Evolutionary conservation across 2,888 invertebrate genomes (phyloP), one percentile per base, ranked within the genome.

Genomic region (Salticus scenicus): DNA sequence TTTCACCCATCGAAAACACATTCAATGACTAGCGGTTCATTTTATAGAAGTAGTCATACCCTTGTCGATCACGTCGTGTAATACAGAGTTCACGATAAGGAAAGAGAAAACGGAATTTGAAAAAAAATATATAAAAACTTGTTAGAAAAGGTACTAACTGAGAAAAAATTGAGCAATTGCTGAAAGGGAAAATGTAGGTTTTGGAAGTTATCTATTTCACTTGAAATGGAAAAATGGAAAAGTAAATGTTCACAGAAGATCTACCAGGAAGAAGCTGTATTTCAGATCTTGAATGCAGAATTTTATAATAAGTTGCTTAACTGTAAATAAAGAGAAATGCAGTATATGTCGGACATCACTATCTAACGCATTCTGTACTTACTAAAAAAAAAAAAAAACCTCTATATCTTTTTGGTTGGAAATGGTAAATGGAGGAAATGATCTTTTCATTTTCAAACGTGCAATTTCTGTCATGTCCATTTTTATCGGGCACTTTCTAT

Each of bases 41-140:
- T 83, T 83, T 73, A 76, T 83, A 67, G 66, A 67, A 77, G 77
- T 57, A 77, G 83, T 77, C 77, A 77, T 47, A 31, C 72, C 17
- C 66, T 77, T 64, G 66, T 77, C 77, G 72, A 83, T 73, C 83
- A 83, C 77, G 73, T 77, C 27, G 24, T 7, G 51, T 30, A 64
- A 71, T 64, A 64, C 20, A 8, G 74, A 74, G 71, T 47, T 30
- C 33, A 20, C 28, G n/a, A 63, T 66, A 27, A 67, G 28, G 27
- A 63, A 47, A 31, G 20, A 51, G 33, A 24, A 41, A 67, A 57
- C 24, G 42, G 57, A 63, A 27, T 24, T 33, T 37, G 47, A 30
- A 51, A 73, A 41, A 17, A 66, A 63, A 57, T 20, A 67, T n/a
- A n/a, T n/a, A n/a, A 75, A 66, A 75, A 75, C 47, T 12, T 47